Evolutionary conservation across 2,113 vertebrate genomes (phyloP).

Genomic region (Podocnemis expansa): DNA sequence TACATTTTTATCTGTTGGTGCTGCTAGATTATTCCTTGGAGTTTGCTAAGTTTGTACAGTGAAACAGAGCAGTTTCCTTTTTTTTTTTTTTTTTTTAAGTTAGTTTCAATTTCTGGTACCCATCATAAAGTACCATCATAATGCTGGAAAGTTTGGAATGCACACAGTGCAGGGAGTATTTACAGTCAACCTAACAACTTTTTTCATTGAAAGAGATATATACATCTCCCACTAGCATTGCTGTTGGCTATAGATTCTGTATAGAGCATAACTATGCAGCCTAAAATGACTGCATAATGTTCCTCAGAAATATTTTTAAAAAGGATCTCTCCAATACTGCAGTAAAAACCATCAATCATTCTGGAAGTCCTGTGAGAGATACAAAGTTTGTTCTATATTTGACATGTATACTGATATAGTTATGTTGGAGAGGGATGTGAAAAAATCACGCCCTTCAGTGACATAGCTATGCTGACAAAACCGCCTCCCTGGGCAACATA

Average conservation of each 20-base stretch:
- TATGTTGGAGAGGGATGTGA: too few species aligned
- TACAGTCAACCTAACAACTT: not conserved
- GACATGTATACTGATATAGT: too few species aligned
- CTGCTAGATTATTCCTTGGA: not conserved
- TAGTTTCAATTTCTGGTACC: not conserved
- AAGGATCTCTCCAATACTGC: not conserved
- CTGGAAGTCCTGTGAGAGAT: not conserved
- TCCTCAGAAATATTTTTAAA: conserved; percentile 15
- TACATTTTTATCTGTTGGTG: not conserved
- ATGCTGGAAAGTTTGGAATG: not conserved
- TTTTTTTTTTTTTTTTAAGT: not conserved
- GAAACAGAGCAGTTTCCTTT: not conserved
- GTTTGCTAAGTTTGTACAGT: not conserved
- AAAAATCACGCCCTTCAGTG: too few species aligned
- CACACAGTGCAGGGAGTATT: not conserved
- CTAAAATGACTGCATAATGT: not conserved
- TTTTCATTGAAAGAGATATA: not conserved
- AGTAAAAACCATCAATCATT: not conserved
- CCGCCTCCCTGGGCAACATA: too few species aligned
- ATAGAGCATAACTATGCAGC: too few species aligned
- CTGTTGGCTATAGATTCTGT: conserved; percentile 1
- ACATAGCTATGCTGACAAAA: too few species aligned
- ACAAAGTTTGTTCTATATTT: too few species aligned
- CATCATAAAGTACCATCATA: not conserved
- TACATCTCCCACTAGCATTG: not conserved